Evolutionary conservation across 2,113 vertebrate genomes (phyloP).

Genomic region (Pyrgilauda ruficollis): DNA sequence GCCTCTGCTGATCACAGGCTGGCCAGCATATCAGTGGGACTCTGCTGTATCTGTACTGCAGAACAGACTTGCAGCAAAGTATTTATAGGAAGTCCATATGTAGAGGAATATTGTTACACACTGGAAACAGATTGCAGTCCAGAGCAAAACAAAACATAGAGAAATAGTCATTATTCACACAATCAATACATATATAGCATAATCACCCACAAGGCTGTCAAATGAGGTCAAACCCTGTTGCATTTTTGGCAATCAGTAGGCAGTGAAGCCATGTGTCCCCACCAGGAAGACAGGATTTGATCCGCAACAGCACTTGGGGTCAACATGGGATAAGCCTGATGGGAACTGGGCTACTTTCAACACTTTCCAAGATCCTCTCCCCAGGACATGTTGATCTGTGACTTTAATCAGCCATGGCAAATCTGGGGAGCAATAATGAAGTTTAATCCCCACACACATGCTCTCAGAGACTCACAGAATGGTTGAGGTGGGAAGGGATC

Average conservation of each 20-base stretch:
- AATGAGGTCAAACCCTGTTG: not conserved
- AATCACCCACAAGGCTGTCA: not conserved
- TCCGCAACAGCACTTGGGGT: rapidly evolving
- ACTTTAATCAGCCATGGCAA: not conserved
- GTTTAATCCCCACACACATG: not conserved
- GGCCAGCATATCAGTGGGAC: not conserved
- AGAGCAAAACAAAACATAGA: not conserved
- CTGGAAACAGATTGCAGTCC: not conserved
- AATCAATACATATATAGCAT: not conserved
- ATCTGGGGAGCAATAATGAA: not conserved
- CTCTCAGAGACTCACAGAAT: not conserved
- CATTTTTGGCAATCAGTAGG: not conserved
- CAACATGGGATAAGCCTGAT: not conserved
- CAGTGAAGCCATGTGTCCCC: not conserved
- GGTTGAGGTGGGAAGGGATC: not conserved
- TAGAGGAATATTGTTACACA: not conserved
- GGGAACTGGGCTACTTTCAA: not conserved
- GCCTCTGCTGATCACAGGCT: not conserved
- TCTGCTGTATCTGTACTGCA: not conserved
- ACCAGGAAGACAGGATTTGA: not conserved
- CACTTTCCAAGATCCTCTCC: not conserved
- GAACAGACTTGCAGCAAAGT: not conserved
- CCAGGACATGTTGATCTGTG: not conserved
- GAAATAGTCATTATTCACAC: not conserved
- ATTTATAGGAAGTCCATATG: constrained; percentile 1